A percentile compares a stretch with the other conserved stretches of the same genome.
Evolutionary conservation across 2,113 vertebrate species (phyloP).

Genomic region (Phainopepla nitens): DNA sequence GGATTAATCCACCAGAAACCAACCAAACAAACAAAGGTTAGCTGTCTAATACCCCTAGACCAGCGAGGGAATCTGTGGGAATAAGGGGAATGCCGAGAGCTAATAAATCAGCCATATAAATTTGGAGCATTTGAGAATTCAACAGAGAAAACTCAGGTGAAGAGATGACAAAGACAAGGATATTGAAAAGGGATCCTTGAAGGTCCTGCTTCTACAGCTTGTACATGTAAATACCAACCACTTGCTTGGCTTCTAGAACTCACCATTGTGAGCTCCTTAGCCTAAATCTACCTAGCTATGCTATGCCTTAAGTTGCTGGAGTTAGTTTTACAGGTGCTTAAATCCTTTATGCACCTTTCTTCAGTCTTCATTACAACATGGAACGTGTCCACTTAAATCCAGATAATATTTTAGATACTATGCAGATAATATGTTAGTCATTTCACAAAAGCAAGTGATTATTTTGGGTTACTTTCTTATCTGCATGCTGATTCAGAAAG

Average conservation of each 20-base stretch:
- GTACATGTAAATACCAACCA: neutral
- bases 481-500: neutral
- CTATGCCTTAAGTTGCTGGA: neutral
- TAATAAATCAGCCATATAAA: neutral
- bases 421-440: neutral
- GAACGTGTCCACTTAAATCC: neutral
- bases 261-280: neutral
- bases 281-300: neutral
- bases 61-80: neutral
- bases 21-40: neutral
- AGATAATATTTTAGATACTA: too few relatives aligned
- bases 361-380: neutral
- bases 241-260: neutral
- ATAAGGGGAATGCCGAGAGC: neutral
- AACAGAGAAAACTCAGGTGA: neutral
- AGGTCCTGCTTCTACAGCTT: neutral
- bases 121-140: neutral
- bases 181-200: neutral
- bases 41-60: neutral
- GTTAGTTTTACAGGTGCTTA: neutral
- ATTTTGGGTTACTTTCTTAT: neutral
- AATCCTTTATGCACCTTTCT: neutral
- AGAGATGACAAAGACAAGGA: neutral
- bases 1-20: neutral
- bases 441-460: neutral